phyloP scores from a whole-genome alignment of 2,888 invertebrate species.

The Elysia crispata region DNA sequence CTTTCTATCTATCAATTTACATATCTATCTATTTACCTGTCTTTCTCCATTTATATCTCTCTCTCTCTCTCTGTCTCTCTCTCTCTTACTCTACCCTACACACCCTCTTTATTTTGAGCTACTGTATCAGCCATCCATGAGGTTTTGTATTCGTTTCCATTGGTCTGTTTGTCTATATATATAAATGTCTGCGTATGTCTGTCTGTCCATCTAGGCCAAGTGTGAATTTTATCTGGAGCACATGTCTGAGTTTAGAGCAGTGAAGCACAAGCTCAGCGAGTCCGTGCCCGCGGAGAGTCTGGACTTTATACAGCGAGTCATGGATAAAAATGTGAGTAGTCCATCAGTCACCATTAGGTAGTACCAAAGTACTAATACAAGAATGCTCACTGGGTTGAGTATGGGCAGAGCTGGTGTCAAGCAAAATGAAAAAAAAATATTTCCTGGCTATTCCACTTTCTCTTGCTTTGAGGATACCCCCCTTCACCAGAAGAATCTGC shows the following conservation, averaged over 20 bases:
- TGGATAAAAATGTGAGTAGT: conserved; percentile 68
- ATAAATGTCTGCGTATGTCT: not conserved
- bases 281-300: conserved; percentile 64
- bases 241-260: conserved; percentile 58
- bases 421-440: too few relatives aligned
- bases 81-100: not conserved
- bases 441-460: too few relatives aligned
- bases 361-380: too few relatives aligned
- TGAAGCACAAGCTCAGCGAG: conserved; percentile 61
- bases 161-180: not conserved
- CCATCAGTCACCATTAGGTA: too few relatives aligned
- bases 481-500: too few relatives aligned
- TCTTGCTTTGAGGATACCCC: too few relatives aligned
- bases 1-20: too few relatives aligned
- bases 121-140: not conserved
- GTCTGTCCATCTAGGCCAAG: conserved; percentile 42
- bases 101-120: not conserved
- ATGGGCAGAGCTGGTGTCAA: too few relatives aligned
- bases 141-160: not conserved
- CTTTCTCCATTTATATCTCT: too few relatives aligned
- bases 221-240: conserved; percentile 69
- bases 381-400: too few relatives aligned
- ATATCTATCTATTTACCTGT: too few relatives aligned
- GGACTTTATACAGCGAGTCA: conserved; percentile 67
- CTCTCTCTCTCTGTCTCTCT: too few relatives aligned